These are phyloP conservation scores for Periophthalmus magnuspinnatus DNA, from an alignment of 2,797 vertebrate species.

Conservation along the genomic window DNA sequence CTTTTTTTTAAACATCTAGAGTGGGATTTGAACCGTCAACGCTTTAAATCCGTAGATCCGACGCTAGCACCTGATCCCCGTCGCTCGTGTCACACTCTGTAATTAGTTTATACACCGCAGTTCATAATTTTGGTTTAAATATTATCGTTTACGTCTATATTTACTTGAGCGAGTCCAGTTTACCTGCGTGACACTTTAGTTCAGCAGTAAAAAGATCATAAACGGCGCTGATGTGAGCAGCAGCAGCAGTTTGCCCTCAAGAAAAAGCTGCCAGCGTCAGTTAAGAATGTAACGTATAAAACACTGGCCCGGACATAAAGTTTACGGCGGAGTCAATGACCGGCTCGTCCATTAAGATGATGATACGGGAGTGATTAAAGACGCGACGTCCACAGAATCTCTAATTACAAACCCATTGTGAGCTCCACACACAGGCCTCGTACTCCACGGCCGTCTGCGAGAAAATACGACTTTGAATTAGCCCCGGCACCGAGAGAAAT, in stretches of 20 bases:
- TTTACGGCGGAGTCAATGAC: slow-evolving; percentile 8
- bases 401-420: not conserved
- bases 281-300: slow-evolving; percentile 4
- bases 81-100: too few species aligned
- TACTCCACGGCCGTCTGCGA: slow-evolving; percentile 18
- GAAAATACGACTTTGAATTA: not conserved
- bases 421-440: slow-evolving; percentile 14
- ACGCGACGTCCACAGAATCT: not conserved
- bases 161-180: too few species aligned
- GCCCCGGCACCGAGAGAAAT: not conserved
- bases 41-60: too few species aligned
- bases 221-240: not conserved
- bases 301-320: slow-evolving; percentile 5
- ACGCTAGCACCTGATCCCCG: too few species aligned
- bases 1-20: too few species aligned
- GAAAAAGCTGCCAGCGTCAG: slow-evolving; percentile 9
- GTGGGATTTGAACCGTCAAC: too few species aligned
- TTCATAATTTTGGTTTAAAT: too few species aligned
- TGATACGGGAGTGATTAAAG: slow-evolving; percentile 7
- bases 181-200: not conserved
- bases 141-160: too few species aligned
- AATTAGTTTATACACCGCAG: too few species aligned
- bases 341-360: slow-evolving; percentile 5
- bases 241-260: not conserved
- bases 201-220: slow-evolving; percentile 19